Evolutionary conservation across 1,140 invertebrate genomes (phyloP).

Genomic region (Scaptomyza graminum): DNA sequence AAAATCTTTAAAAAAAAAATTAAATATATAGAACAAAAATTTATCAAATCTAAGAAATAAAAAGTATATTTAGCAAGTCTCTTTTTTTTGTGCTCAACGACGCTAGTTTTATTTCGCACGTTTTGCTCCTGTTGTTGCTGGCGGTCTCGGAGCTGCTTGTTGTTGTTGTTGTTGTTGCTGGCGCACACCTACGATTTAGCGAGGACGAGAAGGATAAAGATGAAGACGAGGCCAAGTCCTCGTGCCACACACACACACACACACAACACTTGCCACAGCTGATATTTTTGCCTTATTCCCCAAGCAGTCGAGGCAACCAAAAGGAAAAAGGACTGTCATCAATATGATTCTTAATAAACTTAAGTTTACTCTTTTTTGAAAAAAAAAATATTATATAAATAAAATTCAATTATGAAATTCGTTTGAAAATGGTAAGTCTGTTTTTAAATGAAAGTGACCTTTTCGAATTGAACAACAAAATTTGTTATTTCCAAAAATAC

Average conservation of each 20-base stretch:
- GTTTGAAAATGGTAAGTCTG: too few species aligned
- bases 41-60: too few species aligned
- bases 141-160: background rate
- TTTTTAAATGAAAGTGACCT: too few species aligned
- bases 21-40: too few species aligned
- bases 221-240: slow-evolving; percentile 43
- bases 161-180: slow-evolving; percentile 27
- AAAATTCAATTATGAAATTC: too few species aligned
- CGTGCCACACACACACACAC: slow-evolving; percentile 28
- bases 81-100: slow-evolving; percentile 1
- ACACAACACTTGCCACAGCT: slow-evolving; percentile 46
- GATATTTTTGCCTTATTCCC: slow-evolving; percentile 77
- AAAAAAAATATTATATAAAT: too few species aligned
- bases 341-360: slow-evolving; percentile 16
- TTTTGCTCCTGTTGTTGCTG: slow-evolving; percentile 40
- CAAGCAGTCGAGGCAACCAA: slow-evolving; percentile 11
- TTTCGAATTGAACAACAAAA: too few species aligned
- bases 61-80: too few species aligned
- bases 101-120: slow-evolving; percentile 68
- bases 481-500: too few species aligned
- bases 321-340: slow-evolving; percentile 7
- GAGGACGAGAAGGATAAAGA: slow-evolving; percentile 48
- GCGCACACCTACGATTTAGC: slow-evolving; percentile 76
- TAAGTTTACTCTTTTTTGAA: background rate
- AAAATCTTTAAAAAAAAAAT: too few species aligned